phyloP scores from a whole-genome alignment of 2,888 invertebrate genomes.

The Podotricha telesiphe region DNA sequence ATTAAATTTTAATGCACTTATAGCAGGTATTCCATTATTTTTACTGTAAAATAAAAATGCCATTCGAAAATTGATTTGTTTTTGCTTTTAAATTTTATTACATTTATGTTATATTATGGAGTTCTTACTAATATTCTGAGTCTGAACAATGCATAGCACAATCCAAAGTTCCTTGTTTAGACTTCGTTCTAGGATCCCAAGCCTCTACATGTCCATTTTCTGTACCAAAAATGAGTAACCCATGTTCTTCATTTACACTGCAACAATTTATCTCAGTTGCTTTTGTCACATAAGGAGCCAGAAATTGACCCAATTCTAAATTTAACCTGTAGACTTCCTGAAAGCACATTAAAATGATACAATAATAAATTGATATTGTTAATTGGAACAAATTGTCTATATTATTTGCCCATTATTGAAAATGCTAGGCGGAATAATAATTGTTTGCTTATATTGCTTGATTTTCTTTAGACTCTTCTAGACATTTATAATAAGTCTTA shows the following conservation, averaged over 20 bases:
- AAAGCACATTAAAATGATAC: too few relatives aligned
- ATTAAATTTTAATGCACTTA: constrained; percentile 91
- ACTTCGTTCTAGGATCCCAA: constrained; percentile 95
- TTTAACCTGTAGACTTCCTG: constrained; percentile 98
- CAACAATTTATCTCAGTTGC: constrained; percentile 92
- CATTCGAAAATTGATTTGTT: background rate
- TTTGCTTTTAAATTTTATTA: background rate
- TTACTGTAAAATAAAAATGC: constrained; percentile 68
- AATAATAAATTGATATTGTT: too few relatives aligned
- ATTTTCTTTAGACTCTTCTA: too few relatives aligned
- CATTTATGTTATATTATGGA: background rate
- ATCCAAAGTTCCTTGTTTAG: constrained; percentile 91
- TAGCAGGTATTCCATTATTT: constrained; percentile 86
- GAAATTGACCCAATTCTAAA: constrained; percentile 96
- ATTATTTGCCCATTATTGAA: too few relatives aligned
- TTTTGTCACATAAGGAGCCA: constrained; percentile 91
- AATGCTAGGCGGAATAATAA: too few relatives aligned
- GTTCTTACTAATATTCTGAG: constrained; percentile 71
- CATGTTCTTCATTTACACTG: constrained; percentile 93
- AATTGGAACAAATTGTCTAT: too few relatives aligned
- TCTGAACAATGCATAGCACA: constrained; percentile 88
- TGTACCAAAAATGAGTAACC: constrained; percentile 93
- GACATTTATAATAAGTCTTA: too few relatives aligned
- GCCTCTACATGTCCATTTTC: constrained; percentile 97
- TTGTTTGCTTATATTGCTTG: too few relatives aligned